Base-by-base conservation (phyloP, 1,140 invertebrate species). In the Pteromalus puparum region DNA sequence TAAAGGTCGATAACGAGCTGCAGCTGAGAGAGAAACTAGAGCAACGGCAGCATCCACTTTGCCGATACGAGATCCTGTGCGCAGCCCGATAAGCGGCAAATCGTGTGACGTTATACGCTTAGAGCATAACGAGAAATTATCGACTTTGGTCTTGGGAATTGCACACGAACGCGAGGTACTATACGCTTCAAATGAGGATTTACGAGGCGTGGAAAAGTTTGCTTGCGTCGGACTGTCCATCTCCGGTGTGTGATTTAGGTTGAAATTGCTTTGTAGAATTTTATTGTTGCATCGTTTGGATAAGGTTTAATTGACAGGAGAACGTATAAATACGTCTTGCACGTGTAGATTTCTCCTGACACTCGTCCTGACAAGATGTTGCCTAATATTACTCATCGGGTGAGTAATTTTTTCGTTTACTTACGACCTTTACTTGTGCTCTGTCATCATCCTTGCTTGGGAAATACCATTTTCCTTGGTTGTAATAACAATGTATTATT, bases 61-160 rank as follows among this genome's bases (percentile, higher is more conserved):
- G 24, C 67, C 26, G 67, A 13, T 28, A 70, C 28, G 61, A 24
- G 80, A n/a, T 42, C 28, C n/a, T 9, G 15, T 24, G 34, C 9
- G n/a, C 34, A 5, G 1, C 0, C 82, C 67, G 75, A 79, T 83
- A 72, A 78, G 48, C 30, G 82, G 73, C n/a, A 48, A 83, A 77
- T 77, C 30, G 42, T 61, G 67, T 34, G 82, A 73, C 42, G 21
- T 30, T 30, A 42, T 24, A n/a, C 38, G 68, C 65, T 67, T 67
- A 4, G 73, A 67, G 30, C 48, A 12, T 34, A 84, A 81, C 72
- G 70, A 81, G 70, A 81, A 84, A 76, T 84, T 84, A 81, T 83
- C 65, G 82, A 72, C 38, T 21, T 61, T 61, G 53, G 18, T 21
- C 53, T 2, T 21, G 15, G 53, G 53, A 21, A 61, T 61, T 21